phyloP scores from a whole-genome alignment of 2,113 vertebrate species.

The Plecotus auritus region DNA sequence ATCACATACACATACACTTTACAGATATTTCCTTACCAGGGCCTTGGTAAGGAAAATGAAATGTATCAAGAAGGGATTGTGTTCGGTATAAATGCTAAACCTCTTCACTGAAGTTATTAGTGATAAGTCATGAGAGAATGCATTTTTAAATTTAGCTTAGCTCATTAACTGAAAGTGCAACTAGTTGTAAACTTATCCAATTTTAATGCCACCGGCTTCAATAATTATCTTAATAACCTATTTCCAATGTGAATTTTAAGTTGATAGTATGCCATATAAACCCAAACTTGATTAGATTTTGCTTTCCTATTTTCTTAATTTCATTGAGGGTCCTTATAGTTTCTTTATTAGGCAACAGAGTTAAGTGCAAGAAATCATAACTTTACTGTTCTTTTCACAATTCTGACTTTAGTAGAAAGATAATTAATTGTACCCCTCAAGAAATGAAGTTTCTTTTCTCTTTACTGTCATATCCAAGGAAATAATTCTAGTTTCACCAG shows the following conservation, averaged over 20 bases:
- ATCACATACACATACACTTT: neutral
- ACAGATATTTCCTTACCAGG: neutral
- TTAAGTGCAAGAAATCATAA: slow-evolving; percentile 21
- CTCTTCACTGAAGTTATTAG: neutral
- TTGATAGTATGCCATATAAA: neutral
- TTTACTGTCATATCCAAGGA: neutral
- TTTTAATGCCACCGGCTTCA: slow-evolving; percentile 16
- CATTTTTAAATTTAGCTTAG: slow-evolving; percentile 44
- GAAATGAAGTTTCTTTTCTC: slow-evolving; percentile 29
- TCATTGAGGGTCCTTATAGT: neutral
- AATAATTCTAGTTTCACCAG: slow-evolving; percentile 17
- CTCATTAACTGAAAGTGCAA: slow-evolving; percentile 32
- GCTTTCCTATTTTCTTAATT: slow-evolving; percentile 13
- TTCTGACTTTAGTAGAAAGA: slow-evolving; percentile 1
- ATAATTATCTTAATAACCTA: slow-evolving; percentile 4
- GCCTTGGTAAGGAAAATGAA: slow-evolving; percentile 28
- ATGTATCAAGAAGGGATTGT: neutral
- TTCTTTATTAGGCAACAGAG: slow-evolving; percentile 4
- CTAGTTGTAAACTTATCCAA: neutral
- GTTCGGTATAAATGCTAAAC: slow-evolving; percentile 12
- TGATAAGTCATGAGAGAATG: slow-evolving; percentile 26
- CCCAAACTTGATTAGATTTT: slow-evolving; percentile 1
- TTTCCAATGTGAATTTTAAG: slow-evolving; percentile 40
- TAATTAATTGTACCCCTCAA: neutral
- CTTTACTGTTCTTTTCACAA: slow-evolving; percentile 29